Percentiles rank a stretch among this genome's conserved stretches.
phyloP scores from a whole-genome alignment of 92 coral and sea anemone genomes.

The Anthopleura xanthogrammica region DNA sequence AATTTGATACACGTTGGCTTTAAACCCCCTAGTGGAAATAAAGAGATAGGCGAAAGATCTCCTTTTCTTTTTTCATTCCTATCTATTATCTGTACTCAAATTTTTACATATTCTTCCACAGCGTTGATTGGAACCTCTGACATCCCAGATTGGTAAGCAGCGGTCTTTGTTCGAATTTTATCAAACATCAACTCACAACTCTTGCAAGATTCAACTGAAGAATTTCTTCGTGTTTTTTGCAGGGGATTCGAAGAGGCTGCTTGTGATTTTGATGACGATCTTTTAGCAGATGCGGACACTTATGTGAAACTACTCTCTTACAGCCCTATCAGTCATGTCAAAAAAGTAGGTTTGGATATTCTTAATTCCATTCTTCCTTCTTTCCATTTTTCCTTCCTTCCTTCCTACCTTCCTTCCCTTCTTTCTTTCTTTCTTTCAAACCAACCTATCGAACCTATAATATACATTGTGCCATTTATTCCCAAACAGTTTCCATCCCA shows the following conservation, averaged over 20 bases:
- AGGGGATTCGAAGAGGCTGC: constrained; percentile 76
- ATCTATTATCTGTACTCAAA: not conserved
- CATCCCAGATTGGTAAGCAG: constrained; percentile 85
- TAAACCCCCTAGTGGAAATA: too few species aligned
- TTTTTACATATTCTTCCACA: constrained; percentile 26
- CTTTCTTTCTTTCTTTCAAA: not conserved
- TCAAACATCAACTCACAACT: not conserved
- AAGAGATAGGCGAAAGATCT: too few species aligned
- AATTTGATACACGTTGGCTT: too few species aligned
- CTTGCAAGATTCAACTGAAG: not conserved
- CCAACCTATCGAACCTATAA: too few species aligned
- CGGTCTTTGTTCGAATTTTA: not conserved
- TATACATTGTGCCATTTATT: too few species aligned
- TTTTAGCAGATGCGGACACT: constrained; percentile 49
- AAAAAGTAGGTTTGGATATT: constrained; percentile 47
- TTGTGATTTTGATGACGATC: constrained; percentile 46
- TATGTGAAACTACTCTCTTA: constrained; percentile 48
- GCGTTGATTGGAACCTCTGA: constrained; percentile 66
- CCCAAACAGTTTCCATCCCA: too few species aligned
- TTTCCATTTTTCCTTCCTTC: not conserved
- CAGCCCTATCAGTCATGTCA: constrained; percentile 66
- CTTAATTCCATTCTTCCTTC: not conserved
- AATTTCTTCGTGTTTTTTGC: not conserved
- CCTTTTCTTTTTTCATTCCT: not conserved
- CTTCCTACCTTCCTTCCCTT: not conserved